Evolutionary conservation across 1,140 invertebrate species (phyloP).

Genomic region (Drosophila tristis): DNA sequence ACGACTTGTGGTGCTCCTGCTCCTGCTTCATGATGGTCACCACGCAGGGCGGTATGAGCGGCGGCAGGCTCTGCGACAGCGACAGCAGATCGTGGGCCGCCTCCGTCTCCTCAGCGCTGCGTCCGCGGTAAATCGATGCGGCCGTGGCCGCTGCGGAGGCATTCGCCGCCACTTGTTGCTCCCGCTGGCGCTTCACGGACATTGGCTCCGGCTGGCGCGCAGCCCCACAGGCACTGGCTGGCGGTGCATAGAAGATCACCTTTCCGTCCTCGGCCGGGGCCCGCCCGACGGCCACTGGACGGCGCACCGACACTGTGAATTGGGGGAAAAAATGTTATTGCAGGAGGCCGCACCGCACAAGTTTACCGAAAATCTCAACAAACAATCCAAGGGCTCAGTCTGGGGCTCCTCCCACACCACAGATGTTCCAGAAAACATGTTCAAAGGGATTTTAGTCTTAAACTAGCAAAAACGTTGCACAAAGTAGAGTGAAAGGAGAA

Average conservation of each 20-base stretch:
- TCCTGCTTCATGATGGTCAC: conserved; percentile 86
- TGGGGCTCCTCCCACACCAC: background rate
- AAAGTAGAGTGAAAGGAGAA: too few species aligned
- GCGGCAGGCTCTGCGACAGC: conserved; percentile 91
- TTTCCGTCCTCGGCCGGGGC: conserved; percentile 75
- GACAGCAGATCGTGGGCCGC: conserved; percentile 94
- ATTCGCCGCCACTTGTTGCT: conserved; percentile 71
- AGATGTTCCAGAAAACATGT: background rate
- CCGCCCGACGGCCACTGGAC: conserved; percentile 72
- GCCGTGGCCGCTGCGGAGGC: conserved; percentile 5
- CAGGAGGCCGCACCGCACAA: conserved; percentile 2
- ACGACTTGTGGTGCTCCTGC: conserved; percentile 42
- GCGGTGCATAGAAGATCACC: conserved; percentile 83
- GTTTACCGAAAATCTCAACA: conserved; percentile 9
- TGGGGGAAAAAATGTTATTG: conserved; percentile 21
- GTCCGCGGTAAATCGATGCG: conserved; percentile 85
- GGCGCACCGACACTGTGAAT: conserved; percentile 68
- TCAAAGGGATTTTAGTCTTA: too few species aligned
- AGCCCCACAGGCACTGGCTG: conserved; percentile 60
- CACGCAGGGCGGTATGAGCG: conserved; percentile 88
- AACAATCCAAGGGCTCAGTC: conserved; percentile 51
- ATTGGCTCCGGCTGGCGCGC: conserved; percentile 53
- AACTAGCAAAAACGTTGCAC: too few species aligned
- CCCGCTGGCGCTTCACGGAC: conserved; percentile 74
- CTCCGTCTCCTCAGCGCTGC: conserved; percentile 92